Percentiles rank a stretch among this genome's conserved stretches.
Evolutionary conservation across 2,113 vertebrate genomes (phyloP).

Genomic region (Pagrus major): DNA sequence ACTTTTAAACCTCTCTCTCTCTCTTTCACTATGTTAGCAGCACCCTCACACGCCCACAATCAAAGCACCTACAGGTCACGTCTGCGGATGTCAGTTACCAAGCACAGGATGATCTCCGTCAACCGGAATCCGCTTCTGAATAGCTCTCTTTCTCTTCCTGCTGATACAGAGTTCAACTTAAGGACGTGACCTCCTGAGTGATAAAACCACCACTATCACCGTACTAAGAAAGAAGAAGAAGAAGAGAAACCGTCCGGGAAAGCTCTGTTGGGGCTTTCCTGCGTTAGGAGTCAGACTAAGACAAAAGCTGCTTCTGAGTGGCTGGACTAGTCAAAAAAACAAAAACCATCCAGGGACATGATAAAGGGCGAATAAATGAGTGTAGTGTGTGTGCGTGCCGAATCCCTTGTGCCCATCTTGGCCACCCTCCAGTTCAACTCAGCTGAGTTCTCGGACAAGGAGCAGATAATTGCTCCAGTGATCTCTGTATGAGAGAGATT

Average conservation of each 20-base stretch:
- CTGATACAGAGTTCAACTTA: constrained; percentile 55
- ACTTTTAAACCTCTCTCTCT: too few species aligned
- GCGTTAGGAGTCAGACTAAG: constrained; percentile 31
- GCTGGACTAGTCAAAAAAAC: constrained; percentile 12
- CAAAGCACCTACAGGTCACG: neutral
- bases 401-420: constrained; percentile 74
- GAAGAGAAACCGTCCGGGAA: constrained; percentile 51
- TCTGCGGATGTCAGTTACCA: constrained; percentile 2
- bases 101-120: constrained; percentile 29
- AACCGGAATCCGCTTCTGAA: constrained; percentile 40
- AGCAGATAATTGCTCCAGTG: constrained; percentile 67
- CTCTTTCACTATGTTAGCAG: too few species aligned
- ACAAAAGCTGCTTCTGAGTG: constrained; percentile 34
- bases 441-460: constrained; percentile 72
- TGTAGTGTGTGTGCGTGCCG: constrained; percentile 47
- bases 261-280: constrained; percentile 72
- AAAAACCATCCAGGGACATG: constrained; percentile 38
- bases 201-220: constrained; percentile 49
- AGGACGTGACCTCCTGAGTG: constrained; percentile 67
- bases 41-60: too few species aligned
- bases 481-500: constrained; percentile 67
- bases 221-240: constrained; percentile 30
- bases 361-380: constrained; percentile 56
- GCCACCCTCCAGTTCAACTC: constrained; percentile 70
- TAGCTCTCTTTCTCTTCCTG: constrained; percentile 33